Evolutionary conservation across 2,113 vertebrate genomes (phyloP).

Genomic region (Passer montanus): DNA sequence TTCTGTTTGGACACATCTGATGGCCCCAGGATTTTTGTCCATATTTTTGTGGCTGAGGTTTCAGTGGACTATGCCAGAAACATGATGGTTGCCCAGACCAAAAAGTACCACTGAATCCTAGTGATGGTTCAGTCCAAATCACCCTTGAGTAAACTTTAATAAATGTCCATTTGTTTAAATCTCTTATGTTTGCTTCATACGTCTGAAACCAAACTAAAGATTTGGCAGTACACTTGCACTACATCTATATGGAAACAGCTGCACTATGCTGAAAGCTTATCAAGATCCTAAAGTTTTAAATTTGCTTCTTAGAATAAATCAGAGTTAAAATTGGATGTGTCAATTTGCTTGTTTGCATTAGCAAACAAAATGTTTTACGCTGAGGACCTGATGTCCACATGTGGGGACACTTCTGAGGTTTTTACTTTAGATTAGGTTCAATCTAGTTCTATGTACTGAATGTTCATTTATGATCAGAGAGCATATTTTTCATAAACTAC

Average conservation of each 20-base stretch:
- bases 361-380: neutral
- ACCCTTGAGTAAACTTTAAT: neutral
- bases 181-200: neutral
- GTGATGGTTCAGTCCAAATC: neutral
- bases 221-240: neutral
- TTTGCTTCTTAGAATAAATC: neutral
- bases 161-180: neutral
- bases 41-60: neutral
- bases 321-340: neutral
- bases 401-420: neutral
- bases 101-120: neutral
- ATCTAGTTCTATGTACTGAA: neutral
- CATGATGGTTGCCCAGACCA: neutral
- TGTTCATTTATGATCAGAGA: neutral
- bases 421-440: neutral
- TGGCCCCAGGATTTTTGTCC: neutral
- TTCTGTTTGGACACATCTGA: neutral
- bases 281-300: neutral
- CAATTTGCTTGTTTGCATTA: neutral
- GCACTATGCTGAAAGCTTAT: neutral
- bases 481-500: neutral
- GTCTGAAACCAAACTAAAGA: neutral
- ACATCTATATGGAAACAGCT: neutral
- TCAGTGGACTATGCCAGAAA: neutral
- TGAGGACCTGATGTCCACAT: neutral